A percentile compares a stretch with the other conserved stretches of the same genome.
phyloP scores from a whole-genome alignment of 2,888 invertebrate species.

The Agapostemon virescens region DNA sequence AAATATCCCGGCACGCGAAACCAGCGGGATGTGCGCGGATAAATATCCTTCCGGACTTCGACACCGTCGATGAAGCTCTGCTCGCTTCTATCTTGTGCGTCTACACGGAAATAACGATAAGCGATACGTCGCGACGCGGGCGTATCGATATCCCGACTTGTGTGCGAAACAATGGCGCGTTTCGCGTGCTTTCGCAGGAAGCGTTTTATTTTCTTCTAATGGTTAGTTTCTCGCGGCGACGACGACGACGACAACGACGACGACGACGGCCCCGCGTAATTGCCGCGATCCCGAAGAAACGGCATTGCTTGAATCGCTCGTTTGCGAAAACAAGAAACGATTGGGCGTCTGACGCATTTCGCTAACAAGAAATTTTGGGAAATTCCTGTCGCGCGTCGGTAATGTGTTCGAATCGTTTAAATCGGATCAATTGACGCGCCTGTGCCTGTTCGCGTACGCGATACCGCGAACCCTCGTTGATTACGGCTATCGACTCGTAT shows the following conservation, averaged over 20 bases:
- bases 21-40: neutral
- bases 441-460: neutral
- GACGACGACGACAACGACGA: neutral
- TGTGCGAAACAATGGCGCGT: constrained; percentile 26
- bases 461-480: neutral
- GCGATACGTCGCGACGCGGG: neutral
- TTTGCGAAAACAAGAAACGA: neutral
- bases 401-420: neutral
- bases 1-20: constrained; percentile 12
- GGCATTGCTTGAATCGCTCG: neutral
- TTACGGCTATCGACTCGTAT: neutral
- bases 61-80: neutral
- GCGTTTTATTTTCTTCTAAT: constrained; percentile 12
- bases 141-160: neutral
- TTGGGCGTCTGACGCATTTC: neutral
- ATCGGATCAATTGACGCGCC: neutral
- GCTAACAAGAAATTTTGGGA: neutral
- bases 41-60: neutral
- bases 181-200: constrained; percentile 11
- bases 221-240: neutral
- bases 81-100: constrained; percentile 36
- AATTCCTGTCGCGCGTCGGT: neutral
- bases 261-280: neutral
- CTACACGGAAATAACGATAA: constrained; percentile 40
- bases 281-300: neutral